Evolutionary conservation across 2,113 vertebrate genomes (phyloP).

Genomic region (Forbesichthys papilliferus): DNA sequence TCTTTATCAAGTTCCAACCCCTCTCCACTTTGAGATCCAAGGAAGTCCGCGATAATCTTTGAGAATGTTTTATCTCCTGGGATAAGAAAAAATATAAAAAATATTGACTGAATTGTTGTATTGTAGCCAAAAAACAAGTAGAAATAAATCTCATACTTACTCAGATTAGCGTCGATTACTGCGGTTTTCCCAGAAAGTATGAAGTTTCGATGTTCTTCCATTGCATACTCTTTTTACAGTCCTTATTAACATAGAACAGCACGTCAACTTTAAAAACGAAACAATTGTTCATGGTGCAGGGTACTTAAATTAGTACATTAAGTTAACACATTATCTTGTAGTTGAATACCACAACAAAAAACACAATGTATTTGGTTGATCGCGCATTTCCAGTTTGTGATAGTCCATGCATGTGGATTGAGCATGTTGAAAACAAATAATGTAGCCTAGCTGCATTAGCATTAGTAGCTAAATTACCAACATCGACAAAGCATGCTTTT

Average conservation of each 20-base stretch:
- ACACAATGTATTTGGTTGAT: no score
- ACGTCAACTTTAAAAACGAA: conserved; percentile 31
- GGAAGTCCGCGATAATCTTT: conserved; percentile 74
- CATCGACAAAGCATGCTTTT: no score
- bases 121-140: neutral
- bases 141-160: conserved; percentile 60
- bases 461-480: no score
- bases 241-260: conserved; percentile 38
- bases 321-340: no score
- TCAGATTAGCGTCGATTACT: conserved; percentile 64
- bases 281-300: no score
- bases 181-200: conserved; percentile 52
- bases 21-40: conserved; percentile 71
- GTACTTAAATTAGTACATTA: no score
- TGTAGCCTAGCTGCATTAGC: no score
- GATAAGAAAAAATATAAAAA: conserved; percentile 24
- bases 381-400: no score
- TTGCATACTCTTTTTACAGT: conserved; percentile 40
- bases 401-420: no score
- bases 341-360: no score
- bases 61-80: conserved; percentile 75
- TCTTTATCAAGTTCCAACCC: conserved; percentile 51
- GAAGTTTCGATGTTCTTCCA: conserved; percentile 65
- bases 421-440: no score
- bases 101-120: neutral